Conservation (phyloP, 1,140 invertebrate genomes). For the Episyrphus balteatus region DNA sequence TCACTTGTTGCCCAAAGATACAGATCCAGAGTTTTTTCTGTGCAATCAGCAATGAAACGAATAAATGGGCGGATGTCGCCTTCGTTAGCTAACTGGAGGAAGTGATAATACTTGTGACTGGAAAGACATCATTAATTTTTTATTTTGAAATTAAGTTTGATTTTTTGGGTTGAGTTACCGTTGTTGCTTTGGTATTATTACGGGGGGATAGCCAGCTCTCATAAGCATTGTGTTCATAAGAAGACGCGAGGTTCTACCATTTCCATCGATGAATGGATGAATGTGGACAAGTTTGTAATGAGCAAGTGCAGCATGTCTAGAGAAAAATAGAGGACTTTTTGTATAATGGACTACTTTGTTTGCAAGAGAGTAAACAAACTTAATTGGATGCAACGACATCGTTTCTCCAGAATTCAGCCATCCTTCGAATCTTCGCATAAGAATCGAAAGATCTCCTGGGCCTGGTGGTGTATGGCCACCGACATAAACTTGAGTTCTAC, state of each 20-base stretch:
- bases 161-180: constrained; percentile 31
- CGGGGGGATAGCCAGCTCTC: constrained; percentile 93
- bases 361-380: constrained; percentile 47
- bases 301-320: constrained; percentile 68
- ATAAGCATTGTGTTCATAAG: constrained; percentile 97
- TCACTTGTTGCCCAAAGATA: constrained; percentile 75
- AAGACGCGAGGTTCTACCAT: constrained; percentile 86
- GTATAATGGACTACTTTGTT: too few species aligned
- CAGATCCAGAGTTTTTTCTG: constrained; percentile 84
- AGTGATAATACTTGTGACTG: constrained; percentile 69
- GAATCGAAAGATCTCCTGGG: constrained; percentile 60
- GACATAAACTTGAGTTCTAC: constrained; percentile 80
- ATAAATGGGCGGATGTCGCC: constrained; percentile 89
- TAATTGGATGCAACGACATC: constrained; percentile 72
- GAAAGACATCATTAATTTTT: constrained; percentile 2
- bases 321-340: too few species aligned
- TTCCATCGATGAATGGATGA: constrained; percentile 88
- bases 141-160: not conserved
- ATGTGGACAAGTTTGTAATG: constrained; percentile 96
- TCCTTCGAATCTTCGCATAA: constrained; percentile 80
- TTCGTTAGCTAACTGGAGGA: constrained; percentile 79
- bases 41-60: constrained; percentile 89
- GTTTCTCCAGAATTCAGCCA: constrained; percentile 88
- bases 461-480: constrained; percentile 82
- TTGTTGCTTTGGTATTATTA: constrained; percentile 89